These are phyloP conservation scores for Drosophila formosana DNA, from an alignment of 2,888 invertebrate species.

Conservation along the genomic window DNA sequence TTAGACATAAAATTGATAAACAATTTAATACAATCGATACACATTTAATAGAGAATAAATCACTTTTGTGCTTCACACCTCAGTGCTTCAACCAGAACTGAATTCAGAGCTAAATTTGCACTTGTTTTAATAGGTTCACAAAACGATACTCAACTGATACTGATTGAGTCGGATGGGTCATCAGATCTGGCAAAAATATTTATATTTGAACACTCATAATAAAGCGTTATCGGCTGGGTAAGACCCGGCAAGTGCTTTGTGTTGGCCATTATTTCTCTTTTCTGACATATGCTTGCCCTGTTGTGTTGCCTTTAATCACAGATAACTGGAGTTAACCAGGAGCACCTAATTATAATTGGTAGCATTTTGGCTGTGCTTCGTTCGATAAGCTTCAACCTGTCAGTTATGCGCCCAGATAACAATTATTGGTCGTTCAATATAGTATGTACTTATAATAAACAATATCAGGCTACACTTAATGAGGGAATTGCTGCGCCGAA, in stretches of 20 bases:
- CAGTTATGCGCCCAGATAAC: conserved; percentile 47
- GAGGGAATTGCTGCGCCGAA: neutral
- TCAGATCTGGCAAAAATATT: conserved; percentile 2
- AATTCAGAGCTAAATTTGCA: neutral
- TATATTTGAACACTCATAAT: conserved; percentile 4
- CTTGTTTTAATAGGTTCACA: conserved; percentile 18
- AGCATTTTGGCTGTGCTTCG: conserved; percentile 46
- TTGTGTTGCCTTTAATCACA: conserved; percentile 42
- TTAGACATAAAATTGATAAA: conserved; percentile 13
- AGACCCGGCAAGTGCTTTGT: neutral
- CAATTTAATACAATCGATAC: neutral
- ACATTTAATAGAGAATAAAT: neutral
- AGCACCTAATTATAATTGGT: conserved; percentile 73
- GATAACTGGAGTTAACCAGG: conserved; percentile 54
- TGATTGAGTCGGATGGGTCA: conserved; percentile 6
- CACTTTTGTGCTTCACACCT: conserved; percentile 9
- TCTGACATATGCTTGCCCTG: conserved; percentile 26
- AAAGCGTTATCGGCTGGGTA: conserved; percentile 11
- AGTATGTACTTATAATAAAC: conserved; percentile 13
- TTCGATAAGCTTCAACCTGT: conserved; percentile 51
- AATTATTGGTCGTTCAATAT: conserved; percentile 30
- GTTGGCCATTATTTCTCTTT: conserved; percentile 3
- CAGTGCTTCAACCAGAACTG: conserved; percentile 15
- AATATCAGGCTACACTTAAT: conserved; percentile 10
- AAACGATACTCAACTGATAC: conserved; percentile 10